A percentile compares a stretch with the other conserved stretches of the same genome.
Conservation (phyloP, 2,113 vertebrate genomes). For the Ginglymostoma cirratum region DNA sequence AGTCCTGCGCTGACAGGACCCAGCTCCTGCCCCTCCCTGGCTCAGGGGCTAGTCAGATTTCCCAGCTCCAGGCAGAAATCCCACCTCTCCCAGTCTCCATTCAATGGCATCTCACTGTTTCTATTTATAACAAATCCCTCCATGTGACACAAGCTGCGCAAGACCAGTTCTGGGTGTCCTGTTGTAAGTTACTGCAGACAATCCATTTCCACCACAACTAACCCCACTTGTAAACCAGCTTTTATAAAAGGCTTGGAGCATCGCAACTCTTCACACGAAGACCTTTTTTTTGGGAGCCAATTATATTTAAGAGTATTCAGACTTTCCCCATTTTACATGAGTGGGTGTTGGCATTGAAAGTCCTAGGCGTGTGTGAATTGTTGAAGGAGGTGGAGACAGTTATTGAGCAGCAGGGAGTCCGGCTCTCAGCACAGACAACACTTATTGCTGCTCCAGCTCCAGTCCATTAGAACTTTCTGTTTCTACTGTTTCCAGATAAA, state of each 20-base stretch:
- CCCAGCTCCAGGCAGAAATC: background rate
- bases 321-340: background rate
- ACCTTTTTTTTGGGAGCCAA: background rate
- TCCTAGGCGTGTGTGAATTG: background rate
- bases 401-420: background rate
- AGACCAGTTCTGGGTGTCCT: background rate
- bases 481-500: background rate
- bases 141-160: conserved; percentile 43
- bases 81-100: background rate
- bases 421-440: background rate
- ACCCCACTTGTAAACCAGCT: background rate
- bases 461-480: background rate
- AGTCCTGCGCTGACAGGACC: too few species aligned
- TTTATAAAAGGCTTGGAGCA: background rate
- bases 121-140: conserved; percentile 62
- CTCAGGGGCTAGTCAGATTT: background rate
- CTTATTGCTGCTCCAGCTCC: background rate
- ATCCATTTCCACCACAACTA: background rate
- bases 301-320: background rate
- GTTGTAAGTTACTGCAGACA: background rate
- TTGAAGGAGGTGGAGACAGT: background rate
- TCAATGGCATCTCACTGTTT: conserved; percentile 49
- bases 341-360: background rate
- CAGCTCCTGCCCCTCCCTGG: background rate
- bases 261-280: background rate